Conservation (phyloP, 2,888 invertebrate species). For the Nomada fucata region DNA sequence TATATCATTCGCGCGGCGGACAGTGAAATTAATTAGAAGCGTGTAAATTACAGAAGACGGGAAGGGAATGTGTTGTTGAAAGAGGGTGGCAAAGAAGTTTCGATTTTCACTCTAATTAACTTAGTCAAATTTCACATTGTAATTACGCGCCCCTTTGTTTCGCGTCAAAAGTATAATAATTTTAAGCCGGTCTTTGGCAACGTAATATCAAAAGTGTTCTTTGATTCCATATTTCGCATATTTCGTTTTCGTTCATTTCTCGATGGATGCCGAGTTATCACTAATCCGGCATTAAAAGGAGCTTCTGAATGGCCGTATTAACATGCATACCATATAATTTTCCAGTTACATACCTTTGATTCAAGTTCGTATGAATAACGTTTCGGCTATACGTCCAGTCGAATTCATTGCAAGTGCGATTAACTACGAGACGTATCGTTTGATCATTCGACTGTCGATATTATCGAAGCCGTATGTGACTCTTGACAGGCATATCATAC, state of each 20-base stretch:
- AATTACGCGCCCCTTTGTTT: conserved; percentile 35
- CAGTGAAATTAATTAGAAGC: conserved; percentile 11
- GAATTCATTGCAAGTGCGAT: conserved; percentile 63
- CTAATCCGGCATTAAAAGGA: conserved; percentile 45
- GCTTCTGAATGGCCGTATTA: conserved; percentile 44
- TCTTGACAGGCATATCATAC: conserved; percentile 38
- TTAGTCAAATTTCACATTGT: conserved; percentile 34
- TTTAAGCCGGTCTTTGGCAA: conserved; percentile 33
- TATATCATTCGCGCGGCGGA: background rate
- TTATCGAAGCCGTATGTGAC: conserved; percentile 40
- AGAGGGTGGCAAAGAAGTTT: conserved; percentile 27
- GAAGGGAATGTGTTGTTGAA: conserved; percentile 19
- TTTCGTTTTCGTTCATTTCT: background rate
- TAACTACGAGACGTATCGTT: conserved; percentile 56
- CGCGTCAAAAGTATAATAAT: conserved; percentile 25
- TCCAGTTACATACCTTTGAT: conserved; percentile 50
- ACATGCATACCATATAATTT: conserved; percentile 43
- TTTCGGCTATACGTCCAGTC: conserved; percentile 30
- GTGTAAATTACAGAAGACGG: conserved; percentile 2
- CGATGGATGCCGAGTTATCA: conserved; percentile 1
- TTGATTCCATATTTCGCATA: conserved; percentile 22
- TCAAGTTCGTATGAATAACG: conserved; percentile 47
- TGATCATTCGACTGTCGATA: conserved; percentile 56
- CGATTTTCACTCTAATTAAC: conserved; percentile 45
- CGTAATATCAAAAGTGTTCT: conserved; percentile 34